Percentiles rank a stretch among this genome's conserved stretches.
phyloP scores from a whole-genome alignment of 2,888 invertebrate genomes.

The Rotaria macrura region DNA sequence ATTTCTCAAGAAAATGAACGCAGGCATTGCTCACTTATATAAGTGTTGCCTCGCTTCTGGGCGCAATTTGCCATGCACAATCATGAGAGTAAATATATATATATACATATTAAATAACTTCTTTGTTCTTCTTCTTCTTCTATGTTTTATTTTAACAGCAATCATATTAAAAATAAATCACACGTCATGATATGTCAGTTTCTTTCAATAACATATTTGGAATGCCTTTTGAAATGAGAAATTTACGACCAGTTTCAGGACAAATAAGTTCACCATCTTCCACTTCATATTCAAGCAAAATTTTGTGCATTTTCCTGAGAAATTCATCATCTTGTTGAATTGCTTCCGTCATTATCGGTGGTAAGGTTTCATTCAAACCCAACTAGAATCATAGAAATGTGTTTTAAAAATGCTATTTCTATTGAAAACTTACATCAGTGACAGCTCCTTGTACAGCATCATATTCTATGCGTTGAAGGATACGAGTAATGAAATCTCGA shows the following conservation, averaged over 20 bases:
- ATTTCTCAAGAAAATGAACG: no score
- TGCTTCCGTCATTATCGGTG: slow-evolving; percentile 63
- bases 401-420: not conserved
- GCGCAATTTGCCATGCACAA: no score
- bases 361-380: slow-evolving; percentile 68
- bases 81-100: no score
- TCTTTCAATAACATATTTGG: slow-evolving; percentile 68
- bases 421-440: not conserved
- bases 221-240: slow-evolving; percentile 87
- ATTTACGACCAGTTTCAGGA: slow-evolving; percentile 86
- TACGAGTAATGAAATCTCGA: slow-evolving; percentile 72
- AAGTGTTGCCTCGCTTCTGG: no score
- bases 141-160: not conserved
- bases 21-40: no score
- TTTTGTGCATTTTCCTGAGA: slow-evolving; percentile 74
- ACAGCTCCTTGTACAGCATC: slow-evolving; percentile 68
- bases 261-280: slow-evolving; percentile 82
- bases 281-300: slow-evolving; percentile 82
- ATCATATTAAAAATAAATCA: not conserved
- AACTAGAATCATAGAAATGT: slow-evolving; percentile 53
- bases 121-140: no score
- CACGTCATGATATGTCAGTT: slow-evolving; percentile 16
- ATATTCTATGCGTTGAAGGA: slow-evolving; percentile 87
- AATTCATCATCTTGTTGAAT: slow-evolving; percentile 71
- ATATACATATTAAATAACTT: no score